Evolutionary conservation across 2,797 vertebrate species (phyloP), one percentile per base, ranked within the genome.

Genomic region (Ctenopoma kingsleyae): DNA sequence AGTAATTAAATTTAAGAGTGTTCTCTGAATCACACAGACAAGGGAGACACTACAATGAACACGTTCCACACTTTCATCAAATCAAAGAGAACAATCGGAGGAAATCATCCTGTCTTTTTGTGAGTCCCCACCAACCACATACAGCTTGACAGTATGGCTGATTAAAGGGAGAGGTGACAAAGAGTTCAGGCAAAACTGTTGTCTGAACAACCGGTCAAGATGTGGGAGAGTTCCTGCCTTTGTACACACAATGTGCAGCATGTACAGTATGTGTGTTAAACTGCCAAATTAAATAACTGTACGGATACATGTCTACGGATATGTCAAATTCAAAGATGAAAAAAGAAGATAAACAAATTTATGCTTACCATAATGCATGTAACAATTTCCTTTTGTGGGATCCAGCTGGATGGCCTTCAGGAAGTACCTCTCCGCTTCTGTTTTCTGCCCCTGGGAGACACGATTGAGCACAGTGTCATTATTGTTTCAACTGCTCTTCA

Each of bases 361-460:
- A n/a, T 67, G 93, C 96, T 76, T 92, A 99, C 98, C 98, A 73
- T 99, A 99, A 95, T 99, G 98, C 98, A 99, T 99, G 90, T 99
- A 99, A 92, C 98, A 98, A 92, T 98, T 99, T 91, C 98, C 98
- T 94, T 98, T 99, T 82, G 95, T 91, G 62, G 98, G 97, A 91
- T 99, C 98, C 61, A 99, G 95, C 65, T 97, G 96, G 93, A 99
- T 98, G 82, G 98, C 97, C 91, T 98, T 98, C 86, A 98, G 76
- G 81, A 99, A 98, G 93, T 97, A 98, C 84, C 94, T 96, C 91
- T 99, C 98, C 44, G 98, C 98, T 90, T 99, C 97, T 71, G 85
- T 92, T 90, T 99, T 99, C 89, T 96, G 97, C 74, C 97, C 97
- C 98, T 99, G 92, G 73, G 89, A 90, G 62, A 86, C 85, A 88